Base-by-base conservation (phyloP, 2,797 vertebrate species). In the Sebastes paucispinis region DNA sequence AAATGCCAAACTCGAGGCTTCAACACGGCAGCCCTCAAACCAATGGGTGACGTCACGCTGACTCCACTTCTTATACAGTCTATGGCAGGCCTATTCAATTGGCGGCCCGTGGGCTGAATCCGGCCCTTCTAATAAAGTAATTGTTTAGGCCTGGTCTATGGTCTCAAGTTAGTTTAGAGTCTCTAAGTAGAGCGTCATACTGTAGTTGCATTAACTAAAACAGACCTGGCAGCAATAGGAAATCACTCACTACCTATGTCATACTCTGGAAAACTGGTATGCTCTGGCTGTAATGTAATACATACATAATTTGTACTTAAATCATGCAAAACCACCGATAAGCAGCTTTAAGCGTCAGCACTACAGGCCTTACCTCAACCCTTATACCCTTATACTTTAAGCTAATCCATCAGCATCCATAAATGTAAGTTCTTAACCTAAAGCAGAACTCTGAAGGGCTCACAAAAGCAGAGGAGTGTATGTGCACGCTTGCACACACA, bases 331-430 rank as follows among this genome's bases (percentile, higher is more conserved):
- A 73, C 31, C 27, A 70, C 5, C 29, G 64, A 87, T 86, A 89
- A 81, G 84, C 65, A 82, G 52, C 66, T 82, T 77, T 63, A 70
- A 82, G 67, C 39, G 34, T 60, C 58, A 69, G 70, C 16, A 27
- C 59, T 69, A 58, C 62, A 69, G 59, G 27, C 25, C 25, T 69
- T 36, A 75, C 47, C 27, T 81, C 69, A 71, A 74, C 54, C 59
- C 32, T 43, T 72, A 55, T 27, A 75, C 62, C 47, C 18, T 50
- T 69, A 25, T 77, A 80, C 60, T 69, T 58, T 20, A 69, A 58
- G 12, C 34, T 79, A 73, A 86, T 89, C 74, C 69, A 73, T 87
- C 81, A 80, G 65, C 43, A 87, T 70, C 68, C 27, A 70, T 8
- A 76, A 79, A 83, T 80, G 62, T 27, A 73, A 54, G 36, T 63